These are phyloP conservation scores for Heliconius congener DNA, from an alignment of 1,140 invertebrate species.

Conservation along the genomic window DNA sequence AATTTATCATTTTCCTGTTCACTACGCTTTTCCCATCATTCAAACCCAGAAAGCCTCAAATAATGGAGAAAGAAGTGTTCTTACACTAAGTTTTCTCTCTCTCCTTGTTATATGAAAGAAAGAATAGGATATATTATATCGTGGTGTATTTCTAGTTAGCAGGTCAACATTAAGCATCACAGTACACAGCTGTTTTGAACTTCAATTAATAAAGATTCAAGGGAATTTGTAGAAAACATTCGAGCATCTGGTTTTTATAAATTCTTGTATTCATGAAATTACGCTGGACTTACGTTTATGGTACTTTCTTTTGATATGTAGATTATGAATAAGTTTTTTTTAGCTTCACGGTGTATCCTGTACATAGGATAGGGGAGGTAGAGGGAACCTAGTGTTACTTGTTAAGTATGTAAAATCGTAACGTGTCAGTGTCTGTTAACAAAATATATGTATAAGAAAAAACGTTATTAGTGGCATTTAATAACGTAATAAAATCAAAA, in stretches of 20 bases:
- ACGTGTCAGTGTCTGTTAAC: no score
- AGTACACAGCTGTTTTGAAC: neutral
- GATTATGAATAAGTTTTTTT: neutral
- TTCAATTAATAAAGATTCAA: slow-evolving; percentile 2
- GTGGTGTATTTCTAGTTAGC: neutral
- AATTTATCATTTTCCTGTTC: no score
- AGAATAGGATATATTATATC: neutral
- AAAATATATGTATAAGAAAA: no score
- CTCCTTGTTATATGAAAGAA: neutral
- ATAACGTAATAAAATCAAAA: no score
- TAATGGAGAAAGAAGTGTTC: neutral
- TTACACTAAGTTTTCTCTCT: neutral
- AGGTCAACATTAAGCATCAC: neutral
- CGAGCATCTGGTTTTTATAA: slow-evolving; percentile 6
- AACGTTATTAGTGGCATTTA: no score
- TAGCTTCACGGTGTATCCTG: no score
- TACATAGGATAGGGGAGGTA: no score
- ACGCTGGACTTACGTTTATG: neutral
- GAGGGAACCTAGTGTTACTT: no score
- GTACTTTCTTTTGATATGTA: neutral
- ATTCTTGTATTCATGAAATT: slow-evolving; percentile 13
- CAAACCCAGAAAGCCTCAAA: no score
- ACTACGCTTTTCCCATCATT: no score
- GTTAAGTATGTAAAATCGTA: no score
- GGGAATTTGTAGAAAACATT: neutral